Evolutionary conservation across 1,140 invertebrate genomes (phyloP), one percentile per base, ranked within the genome.

Genomic region (Ceratitis capitata): DNA sequence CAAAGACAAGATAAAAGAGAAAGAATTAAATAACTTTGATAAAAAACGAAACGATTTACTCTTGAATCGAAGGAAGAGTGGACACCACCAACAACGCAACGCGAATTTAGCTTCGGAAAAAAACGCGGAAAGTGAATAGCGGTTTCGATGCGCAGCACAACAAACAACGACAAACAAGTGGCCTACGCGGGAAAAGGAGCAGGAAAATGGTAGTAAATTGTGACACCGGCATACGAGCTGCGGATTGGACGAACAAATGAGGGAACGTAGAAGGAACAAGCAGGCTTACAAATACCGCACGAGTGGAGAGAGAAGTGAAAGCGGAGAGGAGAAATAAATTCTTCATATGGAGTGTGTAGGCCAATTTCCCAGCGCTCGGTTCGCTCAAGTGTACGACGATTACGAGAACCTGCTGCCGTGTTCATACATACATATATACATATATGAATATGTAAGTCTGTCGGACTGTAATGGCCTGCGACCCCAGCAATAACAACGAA

Each of bases 11-110:
- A 29, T 61, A 61, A 26, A 26, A 61, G 29, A 29, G n/a, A 61
- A 26, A 53, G 26, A 69, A 45, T 78, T 78, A 78, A 45, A 23
- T 78, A 78, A 78, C 19, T n/a, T 56, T 78, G 69, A 78, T 29
- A 29, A 61, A 45, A 78, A 74, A 78, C 32, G 64, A 78, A 78
- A 42, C 69, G 69, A 78, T 42, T 45, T 45, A 47, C n/a, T n/a
- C n/a, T n/a, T n/a, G 45, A 78, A 78, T 16, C 23, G 39, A 78
- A 45, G 16, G 39, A 7, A 45, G 69, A 35, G n/a, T 78, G 69
- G 69, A n/a, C n/a, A n/a, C n/a, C n/a, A n/a, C n/a, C n/a, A n/a
- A n/a, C n/a, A n/a, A n/a, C n/a, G n/a, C n/a, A n/a, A n/a, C n/a
- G n/a, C n/a, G 69, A 78, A 78, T 16, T 45, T 1, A 32, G n/a